phyloP scores from a whole-genome alignment of 1,140 invertebrate species.

The Drosophila tani region DNA sequence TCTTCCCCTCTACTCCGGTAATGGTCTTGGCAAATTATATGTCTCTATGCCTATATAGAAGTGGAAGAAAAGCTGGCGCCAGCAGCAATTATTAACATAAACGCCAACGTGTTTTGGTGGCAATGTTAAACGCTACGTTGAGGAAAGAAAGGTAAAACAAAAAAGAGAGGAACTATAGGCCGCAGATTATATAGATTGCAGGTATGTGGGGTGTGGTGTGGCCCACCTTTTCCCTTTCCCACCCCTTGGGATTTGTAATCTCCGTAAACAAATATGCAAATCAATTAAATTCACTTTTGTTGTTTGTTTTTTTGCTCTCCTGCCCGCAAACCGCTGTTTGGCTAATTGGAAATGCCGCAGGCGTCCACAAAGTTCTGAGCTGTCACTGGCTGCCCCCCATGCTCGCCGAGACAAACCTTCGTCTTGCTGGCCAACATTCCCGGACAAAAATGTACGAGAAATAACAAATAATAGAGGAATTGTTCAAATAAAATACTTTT shows the following conservation, averaged over 20 bases:
- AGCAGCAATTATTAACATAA: slow-evolving; percentile 35
- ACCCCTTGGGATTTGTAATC: slow-evolving; percentile 23
- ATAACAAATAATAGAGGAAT: not conserved
- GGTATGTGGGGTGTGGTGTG: slow-evolving; percentile 8
- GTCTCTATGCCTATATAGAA: slow-evolving; percentile 13
- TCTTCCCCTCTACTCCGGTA: slow-evolving; percentile 15
- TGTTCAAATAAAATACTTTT: not conserved
- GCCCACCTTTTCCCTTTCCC: slow-evolving; percentile 3
- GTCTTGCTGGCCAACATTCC: slow-evolving; percentile 8
- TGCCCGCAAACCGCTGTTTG: slow-evolving; percentile 49
- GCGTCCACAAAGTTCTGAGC: slow-evolving; percentile 54
- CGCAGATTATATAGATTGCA: slow-evolving; percentile 26
- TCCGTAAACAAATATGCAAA: slow-evolving; percentile 50
- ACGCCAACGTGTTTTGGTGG: slow-evolving; percentile 61
- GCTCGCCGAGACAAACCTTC: not conserved
- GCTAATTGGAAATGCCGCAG: slow-evolving; percentile 79
- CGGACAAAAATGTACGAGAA: not conserved
- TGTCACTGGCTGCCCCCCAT: slow-evolving; percentile 27
- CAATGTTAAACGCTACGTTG: slow-evolving; percentile 16
- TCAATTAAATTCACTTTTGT: slow-evolving; percentile 71
- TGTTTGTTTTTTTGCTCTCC: slow-evolving; percentile 36
- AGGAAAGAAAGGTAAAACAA: slow-evolving; percentile 1
- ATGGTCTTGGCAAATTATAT: slow-evolving; percentile 63
- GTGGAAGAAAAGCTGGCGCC: slow-evolving; percentile 60
- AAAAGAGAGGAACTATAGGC: slow-evolving; percentile 16